phyloP scores from a whole-genome alignment of 64 coral and sea anemone species.

The Hydrozoanthus tunicans region DNA sequence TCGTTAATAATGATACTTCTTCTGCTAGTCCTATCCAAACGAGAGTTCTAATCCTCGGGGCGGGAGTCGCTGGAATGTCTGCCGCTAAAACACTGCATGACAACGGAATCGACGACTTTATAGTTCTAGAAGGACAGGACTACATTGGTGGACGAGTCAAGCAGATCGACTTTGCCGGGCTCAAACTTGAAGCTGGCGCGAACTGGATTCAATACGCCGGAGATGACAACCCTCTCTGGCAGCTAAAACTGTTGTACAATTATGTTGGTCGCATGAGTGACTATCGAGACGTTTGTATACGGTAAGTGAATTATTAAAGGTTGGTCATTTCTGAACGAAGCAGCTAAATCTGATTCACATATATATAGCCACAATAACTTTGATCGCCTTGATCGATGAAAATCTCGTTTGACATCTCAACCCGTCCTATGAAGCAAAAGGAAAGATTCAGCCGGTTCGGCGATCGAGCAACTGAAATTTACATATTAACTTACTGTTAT shows the following conservation, averaged over 20 bases:
- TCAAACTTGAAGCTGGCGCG: constrained; percentile 71
- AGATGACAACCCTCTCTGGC: constrained; percentile 68
- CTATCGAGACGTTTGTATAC: constrained; percentile 56
- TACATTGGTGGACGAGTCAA: constrained; percentile 84
- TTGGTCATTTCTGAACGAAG: no score
- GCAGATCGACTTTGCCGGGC: constrained; percentile 52
- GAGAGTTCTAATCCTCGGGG: constrained; percentile 79
- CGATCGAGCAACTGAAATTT: no score
- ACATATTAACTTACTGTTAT: no score
- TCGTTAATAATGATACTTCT: no score
- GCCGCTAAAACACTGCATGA: constrained; percentile 77
- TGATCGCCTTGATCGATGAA: no score
- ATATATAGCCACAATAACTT: no score
- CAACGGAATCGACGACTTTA: constrained; percentile 69
- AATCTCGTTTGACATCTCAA: no score
- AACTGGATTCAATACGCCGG: constrained; percentile 84
- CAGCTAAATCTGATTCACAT: no score
- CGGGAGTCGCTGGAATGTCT: constrained; percentile 68
- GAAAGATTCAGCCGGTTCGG: no score
- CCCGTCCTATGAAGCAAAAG: no score
- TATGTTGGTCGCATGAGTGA: constrained; percentile 31
- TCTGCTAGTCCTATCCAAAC: background rate
- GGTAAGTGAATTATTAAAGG: constrained; percentile 35
- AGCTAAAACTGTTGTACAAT: constrained; percentile 27
- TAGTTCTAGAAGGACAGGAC: constrained; percentile 78